phyloP scores from a whole-genome alignment of 2,113 vertebrate species.

The Hypocryptadius cinnamomeus region DNA sequence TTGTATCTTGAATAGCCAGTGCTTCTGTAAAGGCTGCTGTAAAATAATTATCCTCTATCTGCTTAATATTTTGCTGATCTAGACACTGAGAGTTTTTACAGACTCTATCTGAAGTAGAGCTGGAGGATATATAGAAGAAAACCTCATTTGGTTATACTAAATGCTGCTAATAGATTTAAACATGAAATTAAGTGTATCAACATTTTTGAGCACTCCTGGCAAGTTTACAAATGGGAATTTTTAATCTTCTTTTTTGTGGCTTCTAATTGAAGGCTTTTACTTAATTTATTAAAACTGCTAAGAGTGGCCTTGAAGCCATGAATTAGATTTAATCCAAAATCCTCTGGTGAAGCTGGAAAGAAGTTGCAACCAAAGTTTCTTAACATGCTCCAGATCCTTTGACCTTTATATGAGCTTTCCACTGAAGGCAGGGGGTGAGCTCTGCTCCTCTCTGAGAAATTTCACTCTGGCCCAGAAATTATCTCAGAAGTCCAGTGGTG shows the following conservation, averaged over 20 bases:
- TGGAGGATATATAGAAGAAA: neutral
- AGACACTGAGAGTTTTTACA: neutral
- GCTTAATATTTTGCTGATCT: neutral
- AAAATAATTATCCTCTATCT: neutral
- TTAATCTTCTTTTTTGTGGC: neutral
- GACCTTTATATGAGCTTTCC: neutral
- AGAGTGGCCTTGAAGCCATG: neutral
- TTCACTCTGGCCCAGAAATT: neutral
- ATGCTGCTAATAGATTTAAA: neutral
- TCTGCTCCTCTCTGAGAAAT: neutral
- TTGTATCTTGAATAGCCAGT: neutral
- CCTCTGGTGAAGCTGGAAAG: neutral
- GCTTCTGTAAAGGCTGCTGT: neutral
- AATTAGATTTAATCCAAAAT: neutral
- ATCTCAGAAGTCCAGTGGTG: neutral
- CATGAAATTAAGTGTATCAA: neutral
- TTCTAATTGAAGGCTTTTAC: conserved; percentile 12
- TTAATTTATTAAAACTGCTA: neutral
- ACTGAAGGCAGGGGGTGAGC: neutral
- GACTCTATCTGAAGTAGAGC: neutral
- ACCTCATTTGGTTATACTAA: neutral
- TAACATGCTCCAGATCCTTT: neutral
- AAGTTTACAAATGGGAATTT: neutral
- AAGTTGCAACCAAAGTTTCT: neutral
- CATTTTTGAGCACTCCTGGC: neutral